These are phyloP conservation scores for Cephonodes hylas DNA, from an alignment of 2,888 invertebrate genomes.

Conservation along the genomic window DNA sequence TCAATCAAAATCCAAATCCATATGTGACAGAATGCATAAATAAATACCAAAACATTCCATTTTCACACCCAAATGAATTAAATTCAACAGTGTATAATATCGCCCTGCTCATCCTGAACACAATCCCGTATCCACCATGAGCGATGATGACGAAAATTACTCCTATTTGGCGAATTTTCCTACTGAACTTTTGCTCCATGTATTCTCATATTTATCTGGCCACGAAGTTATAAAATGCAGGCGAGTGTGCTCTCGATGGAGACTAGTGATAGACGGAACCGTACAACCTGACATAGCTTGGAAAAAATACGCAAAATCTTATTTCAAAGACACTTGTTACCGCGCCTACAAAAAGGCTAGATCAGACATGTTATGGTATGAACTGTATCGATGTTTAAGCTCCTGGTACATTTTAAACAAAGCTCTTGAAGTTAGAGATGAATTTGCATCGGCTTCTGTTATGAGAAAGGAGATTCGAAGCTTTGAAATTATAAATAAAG, in stretches of 20 bases:
- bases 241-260: conserved; percentile 55
- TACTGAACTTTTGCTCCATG: conserved; percentile 50
- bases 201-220: conserved; percentile 49
- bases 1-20: neutral
- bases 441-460: conserved; percentile 52
- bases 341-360: conserved; percentile 42
- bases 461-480: conserved; percentile 46
- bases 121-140: neutral
- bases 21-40: neutral
- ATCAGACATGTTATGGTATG: conserved; percentile 42
- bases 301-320: conserved; percentile 43
- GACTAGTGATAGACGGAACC: conserved; percentile 49
- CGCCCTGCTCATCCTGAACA: neutral
- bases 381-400: conserved; percentile 55
- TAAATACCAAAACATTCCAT: neutral
- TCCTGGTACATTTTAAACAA: conserved; percentile 50
- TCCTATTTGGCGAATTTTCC: conserved; percentile 33
- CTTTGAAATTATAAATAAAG: conserved; percentile 45
- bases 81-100: neutral
- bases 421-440: conserved; percentile 49
- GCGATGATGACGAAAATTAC: neutral
- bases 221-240: conserved; percentile 51
- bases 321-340: conserved; percentile 41
- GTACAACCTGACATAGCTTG: conserved; percentile 44
- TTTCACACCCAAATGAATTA: neutral